phyloP scores from a whole-genome alignment of 2,888 invertebrate genomes.

The Pegoplata infirma region DNA sequence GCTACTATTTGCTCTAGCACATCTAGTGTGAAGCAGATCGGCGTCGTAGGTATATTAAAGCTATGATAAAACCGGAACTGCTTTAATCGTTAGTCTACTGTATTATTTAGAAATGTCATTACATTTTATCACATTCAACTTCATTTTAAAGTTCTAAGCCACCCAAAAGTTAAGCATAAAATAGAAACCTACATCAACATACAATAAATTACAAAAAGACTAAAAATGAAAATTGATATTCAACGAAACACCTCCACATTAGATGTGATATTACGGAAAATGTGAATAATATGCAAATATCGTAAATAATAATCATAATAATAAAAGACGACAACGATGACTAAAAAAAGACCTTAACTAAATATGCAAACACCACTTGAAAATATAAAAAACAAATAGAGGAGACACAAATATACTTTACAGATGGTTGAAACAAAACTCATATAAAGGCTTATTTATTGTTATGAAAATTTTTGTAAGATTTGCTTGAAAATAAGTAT shows the following conservation, averaged over 20 bases:
- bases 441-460: slow-evolving; percentile 26
- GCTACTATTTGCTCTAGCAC: too few species aligned
- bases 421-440: background rate
- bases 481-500: too few species aligned
- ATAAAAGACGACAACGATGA: slow-evolving; percentile 13
- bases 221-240: slow-evolving; percentile 42
- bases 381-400: background rate
- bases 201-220: background rate
- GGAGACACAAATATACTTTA: background rate
- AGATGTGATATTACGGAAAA: slow-evolving; percentile 43
- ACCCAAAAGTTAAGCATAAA: background rate
- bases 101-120: background rate
- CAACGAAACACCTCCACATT: slow-evolving; percentile 56
- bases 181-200: background rate
- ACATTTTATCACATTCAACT: background rate
- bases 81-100: background rate
- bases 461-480: slow-evolving; percentile 33
- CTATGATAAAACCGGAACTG: background rate
- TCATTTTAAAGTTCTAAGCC: background rate
- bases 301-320: slow-evolving; percentile 23
- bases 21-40: too few species aligned
- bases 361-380: slow-evolving; percentile 29
- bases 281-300: slow-evolving; percentile 53
- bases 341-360: slow-evolving; percentile 9
- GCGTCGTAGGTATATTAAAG: too few species aligned